Percentiles rank a stretch among this genome's conserved stretches.
These are phyloP conservation scores for Cydia fagiglandana DNA, from an alignment of 1,140 invertebrate species.

Conservation along the genomic window DNA sequence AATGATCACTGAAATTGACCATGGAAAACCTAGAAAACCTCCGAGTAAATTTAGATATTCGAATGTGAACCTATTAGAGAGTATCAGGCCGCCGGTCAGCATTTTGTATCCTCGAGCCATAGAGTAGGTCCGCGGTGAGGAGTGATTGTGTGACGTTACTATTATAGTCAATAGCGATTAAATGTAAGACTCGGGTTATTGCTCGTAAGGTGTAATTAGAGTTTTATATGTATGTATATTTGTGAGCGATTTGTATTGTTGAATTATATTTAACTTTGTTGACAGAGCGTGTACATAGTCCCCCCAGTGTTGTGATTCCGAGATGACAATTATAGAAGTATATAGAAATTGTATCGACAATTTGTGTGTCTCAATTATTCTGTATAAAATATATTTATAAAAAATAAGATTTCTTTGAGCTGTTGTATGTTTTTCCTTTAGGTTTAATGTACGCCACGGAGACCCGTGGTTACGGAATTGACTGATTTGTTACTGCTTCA, in stretches of 20 bases:
- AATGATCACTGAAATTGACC: slow-evolving; percentile 3
- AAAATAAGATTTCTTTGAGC: slow-evolving; percentile 41
- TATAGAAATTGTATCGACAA: slow-evolving; percentile 43
- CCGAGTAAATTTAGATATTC: slow-evolving; percentile 3
- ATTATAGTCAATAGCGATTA: slow-evolving; percentile 30
- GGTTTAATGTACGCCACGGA: slow-evolving; percentile 35
- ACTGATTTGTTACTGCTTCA: slow-evolving; percentile 58
- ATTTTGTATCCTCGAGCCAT: slow-evolving; percentile 39
- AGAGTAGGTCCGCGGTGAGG: slow-evolving; percentile 33
- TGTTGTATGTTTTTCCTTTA: slow-evolving; percentile 50
- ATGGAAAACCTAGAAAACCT: background rate
- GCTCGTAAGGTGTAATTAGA: slow-evolving; percentile 51
- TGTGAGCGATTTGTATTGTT: slow-evolving; percentile 58
- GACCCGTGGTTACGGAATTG: slow-evolving; percentile 49
- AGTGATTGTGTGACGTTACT: slow-evolving; percentile 40
- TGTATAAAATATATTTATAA: slow-evolving; percentile 45
- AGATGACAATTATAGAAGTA: slow-evolving; percentile 46
- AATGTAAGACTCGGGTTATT: slow-evolving; percentile 39
- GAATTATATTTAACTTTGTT: slow-evolving; percentile 48
- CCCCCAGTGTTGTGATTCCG: slow-evolving; percentile 69
- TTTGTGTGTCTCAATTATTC: slow-evolving; percentile 47
- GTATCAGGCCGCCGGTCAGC: slow-evolving; percentile 38
- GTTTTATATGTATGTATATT: slow-evolving; percentile 73
- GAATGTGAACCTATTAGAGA: background rate
- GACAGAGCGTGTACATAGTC: slow-evolving; percentile 62